phyloP scores from a whole-genome alignment of 2,888 invertebrate species.

The Loripinus fragilis region DNA sequence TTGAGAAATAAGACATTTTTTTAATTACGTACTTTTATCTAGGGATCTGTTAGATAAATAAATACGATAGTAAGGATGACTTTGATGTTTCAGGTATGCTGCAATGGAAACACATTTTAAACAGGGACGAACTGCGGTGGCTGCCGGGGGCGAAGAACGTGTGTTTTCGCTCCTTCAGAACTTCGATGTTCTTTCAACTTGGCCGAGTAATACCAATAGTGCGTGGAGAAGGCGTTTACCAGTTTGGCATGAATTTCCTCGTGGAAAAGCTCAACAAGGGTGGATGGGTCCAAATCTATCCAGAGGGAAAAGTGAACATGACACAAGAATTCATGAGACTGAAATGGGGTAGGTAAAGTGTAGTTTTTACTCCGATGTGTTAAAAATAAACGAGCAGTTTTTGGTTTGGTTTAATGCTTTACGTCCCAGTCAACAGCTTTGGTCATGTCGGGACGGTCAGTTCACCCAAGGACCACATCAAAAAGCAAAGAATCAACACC shows the following conservation, averaged over 20 bases:
- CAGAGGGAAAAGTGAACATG: slow-evolving; percentile 97
- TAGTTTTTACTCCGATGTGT: no score
- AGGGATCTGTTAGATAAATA: no score
- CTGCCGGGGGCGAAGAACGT: slow-evolving; percentile 97
- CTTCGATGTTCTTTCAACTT: slow-evolving; percentile 94
- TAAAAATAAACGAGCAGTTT: no score
- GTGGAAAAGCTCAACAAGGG: slow-evolving; percentile 92
- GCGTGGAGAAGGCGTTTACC: slow-evolving; percentile 94
- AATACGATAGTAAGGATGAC: no score
- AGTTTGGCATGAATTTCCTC: slow-evolving; percentile 95
- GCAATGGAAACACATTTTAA: slow-evolving; percentile 83
- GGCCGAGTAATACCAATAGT: slow-evolving; percentile 97
- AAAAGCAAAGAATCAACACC: no score
- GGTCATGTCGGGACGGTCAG: no score
- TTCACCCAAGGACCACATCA: no score
- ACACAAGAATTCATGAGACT: slow-evolving; percentile 90
- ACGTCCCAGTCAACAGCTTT: no score
- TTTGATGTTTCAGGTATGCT: slow-evolving; percentile 85
- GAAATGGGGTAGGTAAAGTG: slow-evolving; percentile 89
- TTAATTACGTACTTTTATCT: no score
- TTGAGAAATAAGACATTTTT: no score
- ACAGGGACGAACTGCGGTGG: slow-evolving; percentile 89
- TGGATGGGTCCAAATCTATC: slow-evolving; percentile 97
- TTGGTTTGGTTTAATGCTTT: no score
- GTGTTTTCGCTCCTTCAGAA: slow-evolving; percentile 94